Evolutionary conservation across 2,888 invertebrate genomes (phyloP), one percentile per base, ranked within the genome.

Genomic region (Mamestra brassicae): DNA sequence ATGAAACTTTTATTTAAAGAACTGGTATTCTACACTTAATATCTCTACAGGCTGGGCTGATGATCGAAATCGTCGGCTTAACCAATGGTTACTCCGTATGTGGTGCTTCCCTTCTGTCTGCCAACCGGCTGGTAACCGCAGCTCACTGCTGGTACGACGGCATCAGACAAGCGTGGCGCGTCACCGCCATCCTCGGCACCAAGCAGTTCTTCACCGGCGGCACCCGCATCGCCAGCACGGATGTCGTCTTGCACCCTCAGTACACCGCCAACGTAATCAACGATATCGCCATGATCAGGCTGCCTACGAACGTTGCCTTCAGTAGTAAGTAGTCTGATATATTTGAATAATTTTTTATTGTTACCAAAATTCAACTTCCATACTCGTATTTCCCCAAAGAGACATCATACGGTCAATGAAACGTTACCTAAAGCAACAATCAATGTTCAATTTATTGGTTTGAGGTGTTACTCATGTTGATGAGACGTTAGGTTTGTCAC

Each of bases 61-160:
- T 94, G 15, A 92, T 94, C 71, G 87, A 76, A n/a, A 87, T 94
- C 62, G 61, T 87, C 38, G 87, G 86, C 67, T 0, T 74, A 11
- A 65, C 80, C 5, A 75, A 85, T 3, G 91, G 90, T 0, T 84
- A 83, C 26, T 93, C 93, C 0, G 94, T 88, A 0, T 94, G 94
- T 38, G 94, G 94, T 0, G 87, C 92, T 0, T 89, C 92, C 0
- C 85, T 94, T 2, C 11, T 94, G 4, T 81, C 90, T 0, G 11
- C 83, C n/a, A 90, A 85, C 80, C 89, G 93, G 0, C 82, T 93
- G 34, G 86, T 93, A n/a, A 94, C 94, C 0, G 94, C 94, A 11
- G 45, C 45, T 45, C 45, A 45, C 45, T 45, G 45, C 45, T 45
- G 45, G 45, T 45, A 11, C 11, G 92, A 93, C 26, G 90, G 90